Percentiles rank a stretch among this genome's conserved stretches.
phyloP scores from a whole-genome alignment of 2,113 vertebrate species.

The Diphyllodes magnificus region DNA sequence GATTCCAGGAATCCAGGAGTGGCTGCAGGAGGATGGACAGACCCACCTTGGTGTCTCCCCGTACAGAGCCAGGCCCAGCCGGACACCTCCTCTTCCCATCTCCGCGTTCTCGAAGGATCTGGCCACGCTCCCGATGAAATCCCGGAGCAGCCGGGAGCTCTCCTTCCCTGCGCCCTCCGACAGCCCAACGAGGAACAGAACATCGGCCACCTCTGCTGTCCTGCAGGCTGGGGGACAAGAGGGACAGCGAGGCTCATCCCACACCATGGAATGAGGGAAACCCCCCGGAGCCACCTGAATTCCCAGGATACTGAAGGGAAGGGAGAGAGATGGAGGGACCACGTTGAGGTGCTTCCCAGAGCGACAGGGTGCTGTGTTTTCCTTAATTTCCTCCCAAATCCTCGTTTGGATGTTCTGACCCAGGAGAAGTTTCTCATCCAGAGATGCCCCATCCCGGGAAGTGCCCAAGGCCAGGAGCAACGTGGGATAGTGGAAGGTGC shows the following conservation, averaged over 20 bases:
- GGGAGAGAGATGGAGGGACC: not conserved
- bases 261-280: not conserved
- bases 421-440: not conserved
- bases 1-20: not conserved
- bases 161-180: constrained; percentile 67
- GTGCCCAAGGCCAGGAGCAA: not conserved
- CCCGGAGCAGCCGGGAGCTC: constrained; percentile 71
- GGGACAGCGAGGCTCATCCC: not conserved
- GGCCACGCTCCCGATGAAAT: constrained; percentile 72
- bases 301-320: accelerated
- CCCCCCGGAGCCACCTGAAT: accelerated
- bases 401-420: not conserved
- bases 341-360: not conserved
- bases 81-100: constrained; percentile 74
- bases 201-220: constrained; percentile 73
- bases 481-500: not conserved
- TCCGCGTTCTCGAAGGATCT: constrained; percentile 67
- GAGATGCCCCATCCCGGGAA: not conserved
- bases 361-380: not conserved
- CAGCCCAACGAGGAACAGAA: constrained; percentile 84
- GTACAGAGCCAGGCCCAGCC: constrained; percentile 80
- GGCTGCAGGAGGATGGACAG: not conserved
- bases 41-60: constrained; percentile 77
- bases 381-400: not conserved
- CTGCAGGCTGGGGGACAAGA: constrained; percentile 73